Evolutionary conservation across 2,888 invertebrate species (phyloP).

Genomic region (Caenorhabditis japonica): DNA sequence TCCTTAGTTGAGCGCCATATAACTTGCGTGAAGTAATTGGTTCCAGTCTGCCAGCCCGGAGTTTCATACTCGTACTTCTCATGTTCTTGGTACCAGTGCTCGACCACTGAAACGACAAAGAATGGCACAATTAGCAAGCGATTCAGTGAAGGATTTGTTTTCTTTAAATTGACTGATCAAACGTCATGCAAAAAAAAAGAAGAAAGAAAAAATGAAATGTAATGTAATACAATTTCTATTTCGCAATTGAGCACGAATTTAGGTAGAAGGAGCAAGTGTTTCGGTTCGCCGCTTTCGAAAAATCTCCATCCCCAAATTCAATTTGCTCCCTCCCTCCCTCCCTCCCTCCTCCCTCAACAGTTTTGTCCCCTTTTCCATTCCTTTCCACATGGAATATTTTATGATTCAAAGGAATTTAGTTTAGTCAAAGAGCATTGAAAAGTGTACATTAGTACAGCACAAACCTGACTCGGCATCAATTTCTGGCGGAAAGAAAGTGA

Average conservation of each 20-base stretch:
- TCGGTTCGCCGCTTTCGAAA: conserved; percentile 49
- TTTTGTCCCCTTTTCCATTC: conserved; percentile 23
- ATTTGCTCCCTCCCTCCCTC: conserved; percentile 16
- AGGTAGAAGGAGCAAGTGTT: conserved; percentile 35
- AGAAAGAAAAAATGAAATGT: conserved; percentile 11
- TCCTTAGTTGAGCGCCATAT: conserved; percentile 79
- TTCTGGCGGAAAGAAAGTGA: conserved; percentile 74
- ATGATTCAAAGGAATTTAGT: background rate
- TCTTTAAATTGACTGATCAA: too few relatives aligned
- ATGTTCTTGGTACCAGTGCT: conserved; percentile 74
- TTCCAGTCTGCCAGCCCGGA: conserved; percentile 76
- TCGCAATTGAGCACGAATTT: conserved; percentile 23
- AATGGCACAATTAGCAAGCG: conserved; percentile 3
- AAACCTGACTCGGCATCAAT: conserved; percentile 64
- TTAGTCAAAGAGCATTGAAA: background rate
- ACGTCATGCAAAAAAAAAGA: background rate
- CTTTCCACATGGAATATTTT: conserved; percentile 20
- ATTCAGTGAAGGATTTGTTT: too few relatives aligned
- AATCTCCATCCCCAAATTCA: conserved; percentile 46
- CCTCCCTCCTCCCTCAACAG: conserved; percentile 9
- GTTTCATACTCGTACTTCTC: conserved; percentile 75
- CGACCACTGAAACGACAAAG: conserved; percentile 52
- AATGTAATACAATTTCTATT: conserved; percentile 6
- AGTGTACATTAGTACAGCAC: background rate
- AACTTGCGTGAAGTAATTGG: conserved; percentile 80